Evolutionary conservation across 2,113 vertebrate species (phyloP), one percentile per base, ranked within the genome.

Genomic region (Lagopus leucura): DNA sequence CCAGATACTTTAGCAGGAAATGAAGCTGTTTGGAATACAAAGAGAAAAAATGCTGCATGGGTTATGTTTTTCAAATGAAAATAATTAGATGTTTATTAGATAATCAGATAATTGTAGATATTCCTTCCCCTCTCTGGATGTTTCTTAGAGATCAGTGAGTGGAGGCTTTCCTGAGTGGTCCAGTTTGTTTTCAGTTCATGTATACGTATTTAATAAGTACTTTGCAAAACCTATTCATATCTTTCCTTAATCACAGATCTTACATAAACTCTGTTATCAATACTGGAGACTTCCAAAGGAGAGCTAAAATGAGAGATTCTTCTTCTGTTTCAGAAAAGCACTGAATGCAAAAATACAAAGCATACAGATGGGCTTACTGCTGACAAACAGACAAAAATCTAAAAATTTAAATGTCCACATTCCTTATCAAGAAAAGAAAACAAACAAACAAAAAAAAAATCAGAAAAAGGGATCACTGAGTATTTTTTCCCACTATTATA

Each of bases 181-280:
- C 6, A 65, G 13, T 18, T 86, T 88, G 72, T 45, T 93, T 84
- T 24, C 55, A 89, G 91, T 86, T 82, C 22, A 87, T 95, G 78
- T 89, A 76, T 84, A 93, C 52, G 6, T 85, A 75, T 81, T 66
- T 82, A 11, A 18, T 85, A 96, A 89, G 65, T 75, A 77, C 25
- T 91, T 61, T 91, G 78, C 83, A 95, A 97, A 97, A 88, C 47
- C 42, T 90, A 70, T 13, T 25, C 15, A 52, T 63, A 86, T 92
- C 34, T 97, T 96, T 96, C 45, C 95, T 96, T 97, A 86, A 92
- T 95, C 94, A 94, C 30, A 63, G n/a, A 54, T 88, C 48, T 66
- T 79, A 87, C 74, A 93, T 86, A 95, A 95, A 95, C 92, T 17
- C 69, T 92, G 73, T 87, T 89, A 80, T 66, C 69, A 79, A 86